A percentile compares a stretch with the other conserved stretches of the same genome.
Conservation (phyloP, 1,140 invertebrate genomes). For the Drosophila auraria region DNA sequence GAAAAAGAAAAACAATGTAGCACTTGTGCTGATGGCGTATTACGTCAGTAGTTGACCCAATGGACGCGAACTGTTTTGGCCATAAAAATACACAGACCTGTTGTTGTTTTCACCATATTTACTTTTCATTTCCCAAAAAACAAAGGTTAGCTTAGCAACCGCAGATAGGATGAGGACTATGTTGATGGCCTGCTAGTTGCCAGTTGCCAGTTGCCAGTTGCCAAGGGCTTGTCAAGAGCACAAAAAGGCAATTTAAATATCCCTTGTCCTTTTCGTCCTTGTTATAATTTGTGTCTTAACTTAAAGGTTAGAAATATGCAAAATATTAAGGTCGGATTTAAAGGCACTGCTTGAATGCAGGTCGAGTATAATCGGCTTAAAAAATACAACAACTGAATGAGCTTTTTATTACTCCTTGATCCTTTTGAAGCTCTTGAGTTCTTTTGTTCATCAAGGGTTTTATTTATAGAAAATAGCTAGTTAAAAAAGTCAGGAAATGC, state of each 20-base stretch:
- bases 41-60: constrained; percentile 59
- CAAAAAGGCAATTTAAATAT: constrained; percentile 4
- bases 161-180: background rate
- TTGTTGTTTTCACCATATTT: constrained; percentile 15
- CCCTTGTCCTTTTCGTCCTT: constrained; percentile 10
- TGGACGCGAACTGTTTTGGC: constrained; percentile 22
- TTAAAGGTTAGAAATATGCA: background rate
- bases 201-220: constrained; percentile 4
- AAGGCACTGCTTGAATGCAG: background rate
- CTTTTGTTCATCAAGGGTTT: background rate
- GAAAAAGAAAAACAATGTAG: constrained; percentile 60
- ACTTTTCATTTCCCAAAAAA: constrained; percentile 20
- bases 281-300: constrained; percentile 7
- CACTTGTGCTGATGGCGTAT: constrained; percentile 42
- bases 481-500: background rate
- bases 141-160: constrained; percentile 21
- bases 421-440: background rate
- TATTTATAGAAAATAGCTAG: too few relatives aligned
- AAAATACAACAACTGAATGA: background rate
- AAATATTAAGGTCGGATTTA: background rate
- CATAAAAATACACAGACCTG: constrained; percentile 15
- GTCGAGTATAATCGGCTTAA: background rate
- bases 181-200: constrained; percentile 1
- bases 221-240: background rate
- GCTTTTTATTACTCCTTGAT: background rate